Evolutionary conservation across 2,113 vertebrate species (phyloP), one percentile per base, ranked within the genome.

Genomic region (Perognathus longimembris): DNA sequence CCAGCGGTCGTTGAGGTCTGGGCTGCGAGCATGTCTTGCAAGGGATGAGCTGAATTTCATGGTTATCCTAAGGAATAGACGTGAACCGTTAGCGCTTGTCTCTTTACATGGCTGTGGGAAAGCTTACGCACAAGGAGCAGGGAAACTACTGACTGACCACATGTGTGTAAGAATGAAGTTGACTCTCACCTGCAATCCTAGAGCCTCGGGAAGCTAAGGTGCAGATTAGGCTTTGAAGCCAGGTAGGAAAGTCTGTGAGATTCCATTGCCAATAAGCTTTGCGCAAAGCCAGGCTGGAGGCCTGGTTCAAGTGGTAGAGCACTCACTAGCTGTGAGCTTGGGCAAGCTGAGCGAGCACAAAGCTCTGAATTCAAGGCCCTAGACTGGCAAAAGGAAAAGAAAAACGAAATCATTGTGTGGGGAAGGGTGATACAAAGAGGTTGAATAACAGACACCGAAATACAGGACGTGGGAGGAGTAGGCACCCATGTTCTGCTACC

Each of bases 91-190:
- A 61, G 59, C 26, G 21, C 59, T 21, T 18, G 20, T 8, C 24
- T 32, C 54, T 89, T 59, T 74, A 10, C 2, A 4, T 6, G 64
- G 1, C 24, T 42, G 24, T 17, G 34, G 83, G 38, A 86, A 15
- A 17, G 10, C 74, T 69, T 15, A 17, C 34, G 15, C 26, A 36
- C 18, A 21, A 36, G 54, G 22, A 34, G 21, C 26, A 0, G 6
- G 64, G 63, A 21, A 59, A 7, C 6, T 2, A 32, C 22, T 15
- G 45, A 18, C 67, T 7, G 32, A 24, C 21, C 40, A 3, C 18
- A 1, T 0, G 0, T 36, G 2, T 9, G 3, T 38, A 50, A 17
- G 28, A 40, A 66, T 18, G 71, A 34, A 59, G n/a, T 6, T 28
- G n/a, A 64, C 15, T 54, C 50, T 17, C 50, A 54, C 50, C 50